Evolutionary conservation across 2,888 invertebrate species (phyloP).

Genomic region (Sinelater perroti): DNA sequence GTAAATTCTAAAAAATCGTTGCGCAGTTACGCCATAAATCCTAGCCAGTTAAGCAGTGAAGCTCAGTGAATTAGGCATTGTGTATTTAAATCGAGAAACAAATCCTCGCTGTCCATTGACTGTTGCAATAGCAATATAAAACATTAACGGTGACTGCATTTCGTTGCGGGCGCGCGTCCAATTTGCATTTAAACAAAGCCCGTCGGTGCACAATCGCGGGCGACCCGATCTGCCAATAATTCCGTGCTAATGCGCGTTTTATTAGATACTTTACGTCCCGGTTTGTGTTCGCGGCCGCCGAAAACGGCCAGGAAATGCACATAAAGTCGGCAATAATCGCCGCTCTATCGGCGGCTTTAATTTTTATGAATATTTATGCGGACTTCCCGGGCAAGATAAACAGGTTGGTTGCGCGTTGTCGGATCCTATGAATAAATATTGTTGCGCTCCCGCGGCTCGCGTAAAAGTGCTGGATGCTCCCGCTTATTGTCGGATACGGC

Average conservation of each 20-base stretch:
- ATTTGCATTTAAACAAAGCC: conserved; percentile 38
- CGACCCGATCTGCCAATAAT: conserved; percentile 22
- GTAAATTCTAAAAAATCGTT: not conserved
- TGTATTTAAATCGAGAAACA: conserved; percentile 10
- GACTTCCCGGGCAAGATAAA: conserved; percentile 2
- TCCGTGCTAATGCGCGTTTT: conserved; percentile 25
- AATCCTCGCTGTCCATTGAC: conserved; percentile 13
- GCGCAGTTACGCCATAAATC: too few relatives aligned
- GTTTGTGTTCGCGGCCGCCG: not conserved
- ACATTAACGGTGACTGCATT: conserved; percentile 32
- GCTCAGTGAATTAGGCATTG: too few relatives aligned
- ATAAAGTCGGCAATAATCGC: conserved; percentile 6
- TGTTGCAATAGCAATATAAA: conserved; percentile 29
- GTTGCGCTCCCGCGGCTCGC: not conserved
- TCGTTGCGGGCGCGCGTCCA: conserved; percentile 27
- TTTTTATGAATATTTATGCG: conserved; percentile 12
- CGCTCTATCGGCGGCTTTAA: conserved; percentile 12
- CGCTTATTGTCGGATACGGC: not conserved
- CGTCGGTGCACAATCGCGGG: conserved; percentile 13
- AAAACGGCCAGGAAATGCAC: conserved; percentile 1
- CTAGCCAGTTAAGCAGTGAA: too few relatives aligned
- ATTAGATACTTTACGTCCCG: conserved; percentile 21
- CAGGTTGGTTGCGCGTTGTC: not conserved
- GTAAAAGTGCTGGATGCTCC: too few relatives aligned
- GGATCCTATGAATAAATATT: conserved; percentile 13